Percentiles rank a stretch among this genome's conserved stretches.
These are phyloP conservation scores for Scaptomyza tumidula DNA, from an alignment of 2,888 invertebrate genomes.

Conservation along the genomic window DNA sequence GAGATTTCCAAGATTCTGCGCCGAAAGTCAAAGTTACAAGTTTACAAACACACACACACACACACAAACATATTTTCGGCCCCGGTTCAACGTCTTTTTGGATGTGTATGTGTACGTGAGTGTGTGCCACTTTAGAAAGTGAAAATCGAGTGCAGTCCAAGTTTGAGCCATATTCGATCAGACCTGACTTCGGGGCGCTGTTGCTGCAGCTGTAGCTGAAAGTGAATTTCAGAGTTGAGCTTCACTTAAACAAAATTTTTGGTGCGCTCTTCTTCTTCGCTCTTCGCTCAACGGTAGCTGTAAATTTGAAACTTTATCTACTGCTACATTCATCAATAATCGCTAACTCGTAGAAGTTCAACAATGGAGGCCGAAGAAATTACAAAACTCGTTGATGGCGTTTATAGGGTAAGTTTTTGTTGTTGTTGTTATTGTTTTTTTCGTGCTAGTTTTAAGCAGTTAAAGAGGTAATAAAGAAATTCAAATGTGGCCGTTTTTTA, in stretches of 20 bases:
- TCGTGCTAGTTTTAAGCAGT: conserved; percentile 42
- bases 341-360: conserved; percentile 20
- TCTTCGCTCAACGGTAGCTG: conserved; percentile 30
- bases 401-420: conserved; percentile 90
- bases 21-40: conserved; percentile 79
- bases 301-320: conserved; percentile 8
- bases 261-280: too few species aligned
- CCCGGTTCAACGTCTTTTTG: conserved; percentile 66
- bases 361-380: conserved; percentile 92
- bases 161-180: conserved; percentile 35
- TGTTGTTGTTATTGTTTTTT: background rate
- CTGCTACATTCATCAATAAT: conserved; percentile 22
- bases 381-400: conserved; percentile 95
- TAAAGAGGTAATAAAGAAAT: conserved; percentile 39
- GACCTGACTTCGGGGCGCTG: conserved; percentile 45
- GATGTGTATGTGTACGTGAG: conserved; percentile 11
- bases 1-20: conserved; percentile 79
- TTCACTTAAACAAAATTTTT: background rate
- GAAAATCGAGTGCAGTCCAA: conserved; percentile 73
- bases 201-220: conserved; percentile 64
- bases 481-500: conserved; percentile 40
- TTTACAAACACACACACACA: conserved; percentile 44
- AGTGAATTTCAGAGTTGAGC: conserved; percentile 62
- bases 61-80: conserved; percentile 27
- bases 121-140: conserved; percentile 77